A percentile compares a stretch with the other conserved stretches of the same genome.
phyloP scores from a whole-genome alignment of 2,113 vertebrate genomes.

The Bubo blakistoni region DNA sequence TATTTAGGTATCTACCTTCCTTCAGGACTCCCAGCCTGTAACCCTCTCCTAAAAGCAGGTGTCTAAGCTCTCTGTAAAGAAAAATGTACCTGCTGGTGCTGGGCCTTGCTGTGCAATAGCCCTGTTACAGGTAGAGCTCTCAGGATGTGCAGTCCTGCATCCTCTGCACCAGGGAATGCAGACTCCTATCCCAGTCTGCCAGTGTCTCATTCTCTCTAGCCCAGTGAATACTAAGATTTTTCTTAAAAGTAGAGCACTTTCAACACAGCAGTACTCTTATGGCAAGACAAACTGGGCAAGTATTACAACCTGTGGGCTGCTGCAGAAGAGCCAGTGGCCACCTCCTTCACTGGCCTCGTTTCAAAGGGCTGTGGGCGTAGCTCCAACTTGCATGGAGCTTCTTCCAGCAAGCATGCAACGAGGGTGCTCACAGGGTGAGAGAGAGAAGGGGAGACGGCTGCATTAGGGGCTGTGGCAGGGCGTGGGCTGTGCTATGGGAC shows the following conservation, averaged over 20 bases:
- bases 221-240: not conserved
- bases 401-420: not conserved
- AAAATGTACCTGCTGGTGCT: not conserved
- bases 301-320: rapidly evolving
- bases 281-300: not conserved
- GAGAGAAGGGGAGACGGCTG: not conserved
- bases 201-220: not conserved
- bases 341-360: not conserved
- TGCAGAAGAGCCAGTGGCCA: not conserved
- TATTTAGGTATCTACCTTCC: not conserved
- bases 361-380: not conserved
- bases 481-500: rapidly evolving
- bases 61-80: not conserved
- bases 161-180: not conserved
- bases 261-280: not conserved
- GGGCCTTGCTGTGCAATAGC: not conserved
- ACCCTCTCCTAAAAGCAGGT: not conserved
- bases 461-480: not conserved
- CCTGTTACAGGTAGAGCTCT: rapidly evolving
- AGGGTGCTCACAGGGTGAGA: not conserved
- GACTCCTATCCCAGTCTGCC: not conserved
- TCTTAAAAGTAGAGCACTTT: not conserved
- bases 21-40: not conserved
- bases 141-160: too few species aligned
- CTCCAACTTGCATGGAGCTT: not conserved